Conservation (phyloP, 2,113 vertebrate species). For the Rhabdornis inornatus region DNA sequence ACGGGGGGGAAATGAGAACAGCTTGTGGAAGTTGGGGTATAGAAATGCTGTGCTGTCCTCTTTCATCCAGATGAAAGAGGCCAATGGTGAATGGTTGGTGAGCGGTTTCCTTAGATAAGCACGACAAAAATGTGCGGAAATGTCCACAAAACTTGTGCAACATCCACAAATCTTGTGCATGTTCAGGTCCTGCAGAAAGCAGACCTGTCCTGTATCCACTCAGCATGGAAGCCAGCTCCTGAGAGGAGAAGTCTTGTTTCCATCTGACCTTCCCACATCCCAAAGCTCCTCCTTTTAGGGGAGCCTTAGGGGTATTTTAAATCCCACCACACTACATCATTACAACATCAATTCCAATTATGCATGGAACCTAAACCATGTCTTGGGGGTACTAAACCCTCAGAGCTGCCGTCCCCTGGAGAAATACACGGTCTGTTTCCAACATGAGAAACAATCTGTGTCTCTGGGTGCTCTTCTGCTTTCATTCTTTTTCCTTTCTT, state of each 20-base stretch:
- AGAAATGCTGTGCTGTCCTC: neutral
- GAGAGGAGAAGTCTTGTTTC: neutral
- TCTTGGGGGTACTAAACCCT: neutral
- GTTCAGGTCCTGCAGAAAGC: neutral
- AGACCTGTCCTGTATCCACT: neutral
- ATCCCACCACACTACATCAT: neutral
- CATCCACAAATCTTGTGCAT: no score
- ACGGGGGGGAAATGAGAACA: neutral
- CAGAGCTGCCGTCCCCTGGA: neutral
- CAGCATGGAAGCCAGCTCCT: neutral
- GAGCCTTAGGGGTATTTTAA: neutral
- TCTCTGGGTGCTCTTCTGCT: neutral
- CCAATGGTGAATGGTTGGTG: neutral
- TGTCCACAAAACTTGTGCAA: neutral
- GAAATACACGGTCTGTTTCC: neutral
- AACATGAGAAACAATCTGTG: neutral
- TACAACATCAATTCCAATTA: neutral
- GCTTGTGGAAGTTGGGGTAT: neutral
- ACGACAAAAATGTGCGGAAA: neutral
- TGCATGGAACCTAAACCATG: neutral
- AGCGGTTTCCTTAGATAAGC: neutral
- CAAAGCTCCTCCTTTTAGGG: neutral
- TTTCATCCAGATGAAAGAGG: neutral
- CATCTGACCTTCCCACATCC: neutral
- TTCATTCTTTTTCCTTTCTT: neutral